Evolutionary conservation across 2,113 vertebrate species (phyloP).

Genomic region (Pristiophorus japonicus): DNA sequence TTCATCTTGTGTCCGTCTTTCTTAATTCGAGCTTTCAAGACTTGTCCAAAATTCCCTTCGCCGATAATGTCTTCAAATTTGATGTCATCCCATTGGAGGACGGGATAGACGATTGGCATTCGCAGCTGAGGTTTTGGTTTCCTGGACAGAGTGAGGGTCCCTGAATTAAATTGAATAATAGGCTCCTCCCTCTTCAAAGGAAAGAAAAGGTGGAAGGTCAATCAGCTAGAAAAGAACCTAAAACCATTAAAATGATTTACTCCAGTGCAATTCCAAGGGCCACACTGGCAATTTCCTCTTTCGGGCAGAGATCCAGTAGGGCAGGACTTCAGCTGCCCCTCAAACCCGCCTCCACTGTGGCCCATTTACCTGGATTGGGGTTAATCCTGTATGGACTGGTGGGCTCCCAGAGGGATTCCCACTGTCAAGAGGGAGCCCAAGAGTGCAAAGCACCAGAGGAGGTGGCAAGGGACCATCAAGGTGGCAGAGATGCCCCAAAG

Average conservation of each 20-base stretch:
- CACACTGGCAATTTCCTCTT: background rate
- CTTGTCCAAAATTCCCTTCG: constrained; percentile 82
- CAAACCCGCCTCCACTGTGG: background rate
- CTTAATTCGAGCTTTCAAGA: constrained; percentile 80
- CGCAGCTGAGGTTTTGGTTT: constrained; percentile 64
- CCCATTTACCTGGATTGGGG: background rate
- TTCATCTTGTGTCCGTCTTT: constrained; percentile 82
- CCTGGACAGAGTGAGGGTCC: constrained; percentile 68
- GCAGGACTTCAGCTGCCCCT: background rate
- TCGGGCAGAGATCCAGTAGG: background rate
- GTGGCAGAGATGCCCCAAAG: background rate
- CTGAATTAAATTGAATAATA: constrained; percentile 77
- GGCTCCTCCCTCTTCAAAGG: constrained; percentile 74
- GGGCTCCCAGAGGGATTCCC: too few relatives aligned
- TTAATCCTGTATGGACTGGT: background rate
- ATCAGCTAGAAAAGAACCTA: background rate
- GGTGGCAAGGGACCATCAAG: too few relatives aligned
- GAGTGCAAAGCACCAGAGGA: background rate
- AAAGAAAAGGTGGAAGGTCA: constrained; percentile 25
- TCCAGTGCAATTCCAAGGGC: too few relatives aligned
- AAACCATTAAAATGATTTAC: background rate
- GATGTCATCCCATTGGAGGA: constrained; percentile 81
- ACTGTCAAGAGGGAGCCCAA: background rate
- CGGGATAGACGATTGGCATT: constrained; percentile 71
- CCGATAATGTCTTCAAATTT: constrained; percentile 86